Evolutionary conservation across 2,113 vertebrate genomes (phyloP).

Genomic region (Machaerirhynchus nigripectus): DNA sequence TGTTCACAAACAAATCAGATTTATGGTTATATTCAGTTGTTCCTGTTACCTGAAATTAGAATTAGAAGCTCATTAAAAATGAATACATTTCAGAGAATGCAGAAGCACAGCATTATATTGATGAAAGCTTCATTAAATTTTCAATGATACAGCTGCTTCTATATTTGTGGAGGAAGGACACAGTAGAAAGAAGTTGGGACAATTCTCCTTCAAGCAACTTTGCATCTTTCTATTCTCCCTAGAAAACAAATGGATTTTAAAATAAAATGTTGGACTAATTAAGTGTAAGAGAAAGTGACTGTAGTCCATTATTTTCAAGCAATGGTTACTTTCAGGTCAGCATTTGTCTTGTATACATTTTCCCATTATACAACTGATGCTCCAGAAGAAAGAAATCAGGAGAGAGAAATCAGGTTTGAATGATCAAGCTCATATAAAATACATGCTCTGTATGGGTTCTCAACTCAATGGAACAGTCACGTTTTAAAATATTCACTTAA

Average conservation of each 20-base stretch:
- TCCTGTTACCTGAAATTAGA: slow-evolving; percentile 74
- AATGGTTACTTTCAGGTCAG: not conserved
- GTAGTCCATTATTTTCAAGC: not conserved
- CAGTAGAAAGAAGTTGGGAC: not conserved
- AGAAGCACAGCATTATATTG: slow-evolving; percentile 70
- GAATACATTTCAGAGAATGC: slow-evolving; percentile 57
- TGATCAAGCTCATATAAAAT: not conserved
- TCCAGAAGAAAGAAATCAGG: not conserved
- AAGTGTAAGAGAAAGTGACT: not conserved
- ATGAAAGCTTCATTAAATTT: slow-evolving; percentile 78
- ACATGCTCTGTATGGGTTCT: not conserved
- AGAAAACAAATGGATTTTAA: not conserved
- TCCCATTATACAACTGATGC: not conserved
- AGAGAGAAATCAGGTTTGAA: not conserved
- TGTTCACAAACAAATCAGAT: slow-evolving; percentile 58
- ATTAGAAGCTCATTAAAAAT: slow-evolving; percentile 78
- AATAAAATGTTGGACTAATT: not conserved
- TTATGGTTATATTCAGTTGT: slow-evolving; percentile 50
- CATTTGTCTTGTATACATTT: not conserved
- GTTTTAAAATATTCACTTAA: not conserved
- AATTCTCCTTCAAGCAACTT: slow-evolving; percentile 51
- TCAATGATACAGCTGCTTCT: slow-evolving; percentile 68
- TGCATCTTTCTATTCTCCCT: not conserved
- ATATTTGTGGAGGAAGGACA: slow-evolving; percentile 44
- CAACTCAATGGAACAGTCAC: not conserved